phyloP scores from a whole-genome alignment of 2,797 vertebrate species.

The Galago senegalensis region DNA sequence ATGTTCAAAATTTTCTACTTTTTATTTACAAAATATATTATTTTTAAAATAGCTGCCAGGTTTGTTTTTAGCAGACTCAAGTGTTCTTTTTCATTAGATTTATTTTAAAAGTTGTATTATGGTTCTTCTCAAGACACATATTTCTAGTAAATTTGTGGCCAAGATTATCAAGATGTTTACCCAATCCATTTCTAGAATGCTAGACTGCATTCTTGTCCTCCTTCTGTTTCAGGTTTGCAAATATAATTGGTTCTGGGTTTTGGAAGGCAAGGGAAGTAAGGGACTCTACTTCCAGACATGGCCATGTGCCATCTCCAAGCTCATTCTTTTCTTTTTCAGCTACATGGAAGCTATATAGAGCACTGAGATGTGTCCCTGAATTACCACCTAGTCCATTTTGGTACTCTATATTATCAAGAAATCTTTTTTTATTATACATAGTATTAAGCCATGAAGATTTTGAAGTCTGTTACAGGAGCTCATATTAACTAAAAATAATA shows the following conservation, averaged over 20 bases:
- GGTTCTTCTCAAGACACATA: neutral
- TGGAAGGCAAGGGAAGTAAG: neutral
- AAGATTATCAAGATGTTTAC: neutral
- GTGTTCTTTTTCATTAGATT: slow-evolving; percentile 49
- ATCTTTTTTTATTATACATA: neutral
- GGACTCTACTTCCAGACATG: neutral
- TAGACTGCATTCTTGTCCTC: neutral
- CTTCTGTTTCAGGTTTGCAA: neutral
- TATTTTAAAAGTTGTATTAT: slow-evolving; percentile 47
- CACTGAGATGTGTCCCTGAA: neutral
- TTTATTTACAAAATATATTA: neutral
- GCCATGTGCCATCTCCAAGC: neutral
- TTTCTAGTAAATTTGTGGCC: neutral
- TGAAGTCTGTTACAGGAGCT: neutral
- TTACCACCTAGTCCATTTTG: neutral
- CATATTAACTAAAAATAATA: slow-evolving; percentile 18
- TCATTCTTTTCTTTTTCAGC: neutral
- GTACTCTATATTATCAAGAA: neutral
- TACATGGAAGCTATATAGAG: neutral
- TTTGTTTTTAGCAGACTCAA: slow-evolving; percentile 25
- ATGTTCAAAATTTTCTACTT: slow-evolving; percentile 17
- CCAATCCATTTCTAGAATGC: neutral
- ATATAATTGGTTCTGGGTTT: neutral
- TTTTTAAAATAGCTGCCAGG: slow-evolving; percentile 8
- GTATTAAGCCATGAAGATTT: neutral